A percentile compares a stretch with the other conserved stretches of the same genome.
phyloP scores from a whole-genome alignment of 2,797 vertebrate genomes.

The Acomys russatus region DNA sequence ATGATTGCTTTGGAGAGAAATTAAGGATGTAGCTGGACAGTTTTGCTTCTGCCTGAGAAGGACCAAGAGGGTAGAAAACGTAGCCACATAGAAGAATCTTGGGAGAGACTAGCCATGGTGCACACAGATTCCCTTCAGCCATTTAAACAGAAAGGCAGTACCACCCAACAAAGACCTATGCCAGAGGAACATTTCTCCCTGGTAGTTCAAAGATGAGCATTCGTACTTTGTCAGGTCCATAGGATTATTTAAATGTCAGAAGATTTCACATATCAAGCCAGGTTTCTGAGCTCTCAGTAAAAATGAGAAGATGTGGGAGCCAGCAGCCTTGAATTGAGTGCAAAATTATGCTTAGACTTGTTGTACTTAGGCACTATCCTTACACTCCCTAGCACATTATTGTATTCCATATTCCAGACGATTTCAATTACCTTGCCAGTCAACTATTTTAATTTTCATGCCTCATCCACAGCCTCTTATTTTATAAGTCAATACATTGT shows the following conservation, averaged over 20 bases:
- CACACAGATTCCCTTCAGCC: neutral
- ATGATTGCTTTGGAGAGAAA: neutral
- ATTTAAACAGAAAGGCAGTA: neutral
- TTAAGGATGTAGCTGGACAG: neutral
- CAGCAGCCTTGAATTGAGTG: neutral
- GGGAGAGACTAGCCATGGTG: neutral
- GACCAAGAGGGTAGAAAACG: neutral
- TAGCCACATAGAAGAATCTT: neutral
- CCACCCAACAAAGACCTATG: neutral
- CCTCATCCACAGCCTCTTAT: neutral
- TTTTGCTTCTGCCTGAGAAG: neutral
- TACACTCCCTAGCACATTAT: neutral
- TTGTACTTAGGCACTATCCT: neutral
- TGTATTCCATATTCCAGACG: neutral
- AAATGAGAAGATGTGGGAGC: neutral
- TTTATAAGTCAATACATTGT: neutral
- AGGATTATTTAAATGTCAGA: neutral
- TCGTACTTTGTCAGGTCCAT: neutral
- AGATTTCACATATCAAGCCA: neutral
- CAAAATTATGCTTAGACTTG: too few relatives aligned
- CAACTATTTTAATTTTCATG: neutral
- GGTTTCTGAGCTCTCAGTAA: neutral
- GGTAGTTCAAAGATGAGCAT: neutral
- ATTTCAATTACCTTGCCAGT: neutral
- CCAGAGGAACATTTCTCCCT: neutral